Evolutionary conservation across 2,113 vertebrate genomes (phyloP), one percentile per base, ranked within the genome.

Genomic region (Ctenomys sociabilis): DNA sequence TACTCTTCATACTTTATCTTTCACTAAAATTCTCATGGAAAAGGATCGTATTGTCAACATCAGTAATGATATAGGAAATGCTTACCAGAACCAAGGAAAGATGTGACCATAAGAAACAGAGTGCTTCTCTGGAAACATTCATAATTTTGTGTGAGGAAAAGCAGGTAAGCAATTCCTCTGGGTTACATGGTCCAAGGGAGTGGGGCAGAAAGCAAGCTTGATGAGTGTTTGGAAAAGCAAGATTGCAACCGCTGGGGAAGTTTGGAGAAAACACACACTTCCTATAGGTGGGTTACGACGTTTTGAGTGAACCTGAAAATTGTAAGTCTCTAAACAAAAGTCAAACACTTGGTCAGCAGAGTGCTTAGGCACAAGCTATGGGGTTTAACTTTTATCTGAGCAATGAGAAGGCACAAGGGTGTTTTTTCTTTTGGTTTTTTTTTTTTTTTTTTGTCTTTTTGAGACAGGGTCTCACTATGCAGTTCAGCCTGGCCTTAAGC

Each of bases 1-100:
- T 88, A 5, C 88, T 81, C 10, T 92, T 88, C 94, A 91, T 26
- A 83, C 32, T 49, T 84, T 87, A 59, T 94, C 19, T 86, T n/a
- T 59, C 54, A 87, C 40, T 63, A 78, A 70, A n/a, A 95, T 84
- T 40, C 8, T 92, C 70, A 86, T 21, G 92, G 37, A 83, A 91
- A 81, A 77, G 7, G 95, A 57, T 85, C 57, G 91, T 96, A 84
- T 88, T 72, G 81, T 43, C 26, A 78, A 89, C 88, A 82, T 81
- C 19, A 45, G 59, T 66, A 84, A 91, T 49, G 24, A 64, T 61
- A 30, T 90, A 45, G 90, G 52, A 81, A 94, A 61, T 90, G 28
- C 19, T 78, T 93, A 83, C n/a, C 8, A 89, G 64, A 64, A 93
- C 16, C 26, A 91, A 97, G 70, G 10, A 92, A 84, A 45, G 37